phyloP scores from a whole-genome alignment of 35 echinoderm and acorn worm genomes.

The Anneissia japonica region DNA sequence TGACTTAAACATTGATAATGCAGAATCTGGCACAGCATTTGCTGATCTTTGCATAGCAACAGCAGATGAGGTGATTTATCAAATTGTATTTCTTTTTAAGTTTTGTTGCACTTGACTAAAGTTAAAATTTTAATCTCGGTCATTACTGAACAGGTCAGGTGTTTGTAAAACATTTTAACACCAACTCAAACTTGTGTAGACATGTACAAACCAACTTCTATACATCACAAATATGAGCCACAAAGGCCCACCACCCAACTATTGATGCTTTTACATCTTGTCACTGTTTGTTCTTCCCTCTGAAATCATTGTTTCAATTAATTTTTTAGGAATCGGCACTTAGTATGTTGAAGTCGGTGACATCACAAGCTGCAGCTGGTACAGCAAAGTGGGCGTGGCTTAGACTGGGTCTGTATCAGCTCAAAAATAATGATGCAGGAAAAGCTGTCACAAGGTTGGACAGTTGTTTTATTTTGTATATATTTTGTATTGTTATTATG shows the following conservation, averaged over 20 bases:
- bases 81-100: neutral
- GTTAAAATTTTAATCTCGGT: too few species aligned
- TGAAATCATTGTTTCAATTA: neutral
- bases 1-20: slow-evolving; percentile 67
- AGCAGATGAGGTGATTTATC: slow-evolving; percentile 62
- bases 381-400: slow-evolving; percentile 92
- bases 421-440: slow-evolving; percentile 53
- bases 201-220: too few species aligned
- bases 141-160: too few species aligned
- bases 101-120: neutral
- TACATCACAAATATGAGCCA: too few species aligned
- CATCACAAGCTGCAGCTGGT: slow-evolving; percentile 50
- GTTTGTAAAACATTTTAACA: too few species aligned
- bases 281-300: neutral
- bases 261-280: neutral
- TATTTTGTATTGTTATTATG: too few species aligned
- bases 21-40: slow-evolving; percentile 60
- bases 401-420: slow-evolving; percentile 83
- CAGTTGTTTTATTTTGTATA: neutral
- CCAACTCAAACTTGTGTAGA: too few species aligned
- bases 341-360: slow-evolving; percentile 57
- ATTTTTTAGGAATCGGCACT: slow-evolving; percentile 48
- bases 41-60: slow-evolving; percentile 61
- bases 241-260: too few species aligned
- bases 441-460: slow-evolving; percentile 67